Evolutionary conservation across 2,797 vertebrate species (phyloP).

Genomic region (Kryptolebias ocellatus): DNA sequence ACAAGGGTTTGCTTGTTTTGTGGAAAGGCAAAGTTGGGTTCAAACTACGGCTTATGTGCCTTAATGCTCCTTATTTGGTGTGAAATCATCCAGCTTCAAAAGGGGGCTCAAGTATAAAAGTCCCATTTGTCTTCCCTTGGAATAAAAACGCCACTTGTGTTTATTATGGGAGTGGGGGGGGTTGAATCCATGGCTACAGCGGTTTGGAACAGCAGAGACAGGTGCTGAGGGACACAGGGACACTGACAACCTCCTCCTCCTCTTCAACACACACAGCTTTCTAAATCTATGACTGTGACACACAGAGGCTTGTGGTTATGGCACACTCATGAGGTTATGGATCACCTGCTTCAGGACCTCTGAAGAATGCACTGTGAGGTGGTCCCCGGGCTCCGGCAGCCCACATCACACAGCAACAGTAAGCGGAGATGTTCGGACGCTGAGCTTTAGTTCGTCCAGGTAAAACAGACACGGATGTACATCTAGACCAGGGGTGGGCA

Average conservation of each 20-base stretch:
- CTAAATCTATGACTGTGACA: constrained; percentile 69
- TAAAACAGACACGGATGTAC: too few species aligned
- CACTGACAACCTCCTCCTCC: constrained; percentile 30
- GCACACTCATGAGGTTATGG: constrained; percentile 47
- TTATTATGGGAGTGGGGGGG: constrained; percentile 32
- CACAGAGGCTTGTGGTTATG: constrained; percentile 50
- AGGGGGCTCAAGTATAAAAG: neutral
- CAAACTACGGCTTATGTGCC: too few species aligned
- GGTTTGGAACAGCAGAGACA: constrained; percentile 58
- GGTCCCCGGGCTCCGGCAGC: constrained; percentile 36
- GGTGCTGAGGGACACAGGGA: constrained; percentile 61
- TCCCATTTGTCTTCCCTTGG: constrained; percentile 11
- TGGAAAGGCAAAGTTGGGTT: constrained; percentile 4
- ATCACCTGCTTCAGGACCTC: constrained; percentile 63
- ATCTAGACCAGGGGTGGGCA: too few species aligned
- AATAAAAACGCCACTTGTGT: constrained; percentile 44
- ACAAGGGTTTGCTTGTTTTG: neutral
- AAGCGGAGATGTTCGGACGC: neutral
- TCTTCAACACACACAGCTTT: constrained; percentile 35
- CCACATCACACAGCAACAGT: constrained; percentile 11
- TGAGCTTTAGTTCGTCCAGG: too few species aligned
- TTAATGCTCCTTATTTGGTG: too few species aligned
- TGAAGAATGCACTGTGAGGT: constrained; percentile 47
- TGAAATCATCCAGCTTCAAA: too few species aligned
- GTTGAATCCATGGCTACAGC: constrained; percentile 41